Evolutionary conservation across 2,113 vertebrate genomes (phyloP).

Genomic region (Tenrec ecaudatus): DNA sequence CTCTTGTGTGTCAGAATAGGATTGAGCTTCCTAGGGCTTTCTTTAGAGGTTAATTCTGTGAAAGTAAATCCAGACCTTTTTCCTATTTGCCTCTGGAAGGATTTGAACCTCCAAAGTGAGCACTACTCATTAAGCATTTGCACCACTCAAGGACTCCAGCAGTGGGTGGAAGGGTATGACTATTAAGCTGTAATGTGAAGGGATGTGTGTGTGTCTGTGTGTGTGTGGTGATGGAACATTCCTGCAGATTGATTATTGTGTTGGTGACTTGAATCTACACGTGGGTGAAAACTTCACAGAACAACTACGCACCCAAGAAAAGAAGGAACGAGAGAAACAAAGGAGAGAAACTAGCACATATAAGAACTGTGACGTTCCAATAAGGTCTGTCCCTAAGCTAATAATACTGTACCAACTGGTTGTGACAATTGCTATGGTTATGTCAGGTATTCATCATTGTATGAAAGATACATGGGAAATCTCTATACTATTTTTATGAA

Average conservation of each 20-base stretch:
- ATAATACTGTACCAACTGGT: background rate
- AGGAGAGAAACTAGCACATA: background rate
- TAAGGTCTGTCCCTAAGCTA: background rate
- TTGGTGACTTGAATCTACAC: background rate
- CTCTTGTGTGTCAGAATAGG: background rate
- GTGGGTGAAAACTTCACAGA: background rate
- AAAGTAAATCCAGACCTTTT: background rate
- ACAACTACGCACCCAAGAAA: background rate
- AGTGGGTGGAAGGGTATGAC: background rate
- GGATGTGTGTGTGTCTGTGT: background rate
- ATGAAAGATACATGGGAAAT: background rate
- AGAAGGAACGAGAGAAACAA: background rate
- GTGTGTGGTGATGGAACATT: background rate
- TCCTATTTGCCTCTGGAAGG: background rate
- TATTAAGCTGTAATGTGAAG: background rate
- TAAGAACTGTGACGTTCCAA: conserved; percentile 6
- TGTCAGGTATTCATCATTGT: background rate
- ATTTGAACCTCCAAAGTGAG: background rate
- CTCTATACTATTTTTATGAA: background rate
- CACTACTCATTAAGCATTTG: background rate
- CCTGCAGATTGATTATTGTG: background rate
- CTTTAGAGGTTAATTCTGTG: background rate
- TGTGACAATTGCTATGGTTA: background rate
- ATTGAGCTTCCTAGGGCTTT: background rate
- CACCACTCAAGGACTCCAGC: background rate